phyloP scores from a whole-genome alignment of 2,888 invertebrate genomes.

The Cerastis rubricosa region DNA sequence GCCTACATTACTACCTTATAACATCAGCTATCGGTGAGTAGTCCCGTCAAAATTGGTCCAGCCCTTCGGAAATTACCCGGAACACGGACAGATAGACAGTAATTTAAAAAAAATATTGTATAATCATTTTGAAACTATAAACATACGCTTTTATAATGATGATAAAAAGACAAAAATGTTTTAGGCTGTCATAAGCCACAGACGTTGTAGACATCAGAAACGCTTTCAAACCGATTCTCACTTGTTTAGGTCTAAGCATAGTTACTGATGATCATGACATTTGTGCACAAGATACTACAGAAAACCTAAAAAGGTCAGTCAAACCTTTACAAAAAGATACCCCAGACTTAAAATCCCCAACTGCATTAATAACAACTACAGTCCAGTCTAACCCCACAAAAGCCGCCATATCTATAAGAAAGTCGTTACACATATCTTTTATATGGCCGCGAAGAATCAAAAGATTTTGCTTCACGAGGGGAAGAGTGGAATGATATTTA shows the following conservation, averaged over 20 bases:
- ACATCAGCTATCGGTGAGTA: too few relatives aligned
- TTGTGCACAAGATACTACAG: neutral
- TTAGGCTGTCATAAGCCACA: neutral
- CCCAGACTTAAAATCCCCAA: conserved; percentile 20
- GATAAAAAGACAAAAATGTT: neutral
- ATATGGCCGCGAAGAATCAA: conserved; percentile 41
- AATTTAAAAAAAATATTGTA: too few relatives aligned
- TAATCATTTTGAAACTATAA: too few relatives aligned
- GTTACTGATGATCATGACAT: neutral
- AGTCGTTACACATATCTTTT: conserved; percentile 51
- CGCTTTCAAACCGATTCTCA: neutral
- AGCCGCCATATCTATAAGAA: conserved; percentile 40
- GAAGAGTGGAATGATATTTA: conserved; percentile 43
- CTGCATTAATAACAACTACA: conserved; percentile 5
- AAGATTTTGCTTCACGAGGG: conserved; percentile 46
- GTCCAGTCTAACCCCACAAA: conserved; percentile 32
- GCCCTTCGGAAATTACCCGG: too few relatives aligned
- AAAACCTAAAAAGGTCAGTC: conserved; percentile 10
- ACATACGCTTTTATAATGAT: neutral
- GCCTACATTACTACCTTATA: too few relatives aligned
- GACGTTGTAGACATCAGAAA: neutral
- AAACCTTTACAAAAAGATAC: conserved; percentile 7
- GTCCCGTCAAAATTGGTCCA: too few relatives aligned
- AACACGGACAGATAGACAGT: too few relatives aligned
- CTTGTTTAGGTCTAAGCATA: neutral